phyloP scores from a whole-genome alignment of 2,797 vertebrate species.

The Poeciliopsis presidionis region DNA sequence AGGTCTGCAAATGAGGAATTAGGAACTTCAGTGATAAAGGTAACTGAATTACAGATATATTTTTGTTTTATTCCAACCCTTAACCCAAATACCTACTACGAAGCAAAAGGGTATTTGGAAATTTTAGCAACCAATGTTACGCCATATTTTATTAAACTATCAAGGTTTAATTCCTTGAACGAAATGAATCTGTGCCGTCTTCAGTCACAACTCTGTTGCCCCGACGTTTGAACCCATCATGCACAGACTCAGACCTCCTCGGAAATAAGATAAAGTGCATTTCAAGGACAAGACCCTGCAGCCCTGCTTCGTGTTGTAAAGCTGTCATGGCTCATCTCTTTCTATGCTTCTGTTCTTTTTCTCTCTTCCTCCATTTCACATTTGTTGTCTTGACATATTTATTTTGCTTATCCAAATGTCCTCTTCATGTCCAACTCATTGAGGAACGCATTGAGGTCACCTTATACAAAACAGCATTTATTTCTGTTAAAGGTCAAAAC shows the following conservation, averaged over 20 bases:
- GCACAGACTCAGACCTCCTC: slow-evolving; percentile 17
- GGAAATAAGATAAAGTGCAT: slow-evolving; percentile 24
- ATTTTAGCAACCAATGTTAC: neutral
- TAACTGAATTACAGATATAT: neutral
- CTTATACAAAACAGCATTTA: neutral
- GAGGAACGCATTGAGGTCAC: neutral
- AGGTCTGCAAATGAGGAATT: too few species aligned
- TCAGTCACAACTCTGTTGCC: slow-evolving; percentile 18
- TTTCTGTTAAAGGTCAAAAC: neutral
- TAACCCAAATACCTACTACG: neutral
- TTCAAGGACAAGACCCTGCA: slow-evolving; percentile 18
- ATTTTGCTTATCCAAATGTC: neutral
- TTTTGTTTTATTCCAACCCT: neutral
- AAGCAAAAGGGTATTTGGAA: neutral
- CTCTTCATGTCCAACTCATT: neutral
- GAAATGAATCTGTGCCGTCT: slow-evolving; percentile 37
- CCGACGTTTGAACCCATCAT: slow-evolving; percentile 1
- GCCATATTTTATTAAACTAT: slow-evolving; percentile 44
- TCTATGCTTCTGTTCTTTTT: neutral
- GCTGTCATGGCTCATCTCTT: slow-evolving; percentile 12
- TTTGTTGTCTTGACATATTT: neutral
- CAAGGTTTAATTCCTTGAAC: slow-evolving; percentile 23
- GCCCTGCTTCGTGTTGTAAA: slow-evolving; percentile 18
- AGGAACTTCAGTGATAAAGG: neutral
- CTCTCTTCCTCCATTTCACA: neutral